A percentile compares a stretch with the other conserved stretches of the same genome.
These are phyloP conservation scores for Calephelis perditalis DNA, from an alignment of 2,888 invertebrate genomes.

Conservation along the genomic window DNA sequence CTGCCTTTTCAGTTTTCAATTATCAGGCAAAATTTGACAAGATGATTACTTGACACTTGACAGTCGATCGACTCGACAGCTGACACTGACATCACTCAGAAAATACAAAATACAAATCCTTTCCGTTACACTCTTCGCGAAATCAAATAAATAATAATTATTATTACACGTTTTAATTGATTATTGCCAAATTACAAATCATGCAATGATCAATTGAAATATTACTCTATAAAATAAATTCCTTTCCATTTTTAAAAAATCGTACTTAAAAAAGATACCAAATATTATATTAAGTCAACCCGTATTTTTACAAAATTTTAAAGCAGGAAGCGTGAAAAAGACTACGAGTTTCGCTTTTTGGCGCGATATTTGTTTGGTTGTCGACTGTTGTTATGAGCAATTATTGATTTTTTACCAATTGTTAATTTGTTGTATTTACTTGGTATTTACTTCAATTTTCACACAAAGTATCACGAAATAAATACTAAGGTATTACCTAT, in stretches of 20 bases:
- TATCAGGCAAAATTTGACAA: conserved; percentile 15
- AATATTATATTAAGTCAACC: background rate
- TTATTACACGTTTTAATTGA: too few relatives aligned
- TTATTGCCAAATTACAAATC: too few relatives aligned
- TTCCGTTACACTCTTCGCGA: too few relatives aligned
- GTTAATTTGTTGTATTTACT: background rate
- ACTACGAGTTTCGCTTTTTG: conserved; percentile 24
- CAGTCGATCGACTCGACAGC: background rate
- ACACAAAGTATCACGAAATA: background rate
- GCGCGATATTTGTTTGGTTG: conserved; percentile 58
- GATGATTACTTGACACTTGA: background rate
- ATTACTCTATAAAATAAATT: too few relatives aligned
- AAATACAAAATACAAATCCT: background rate
- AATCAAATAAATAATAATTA: too few relatives aligned
- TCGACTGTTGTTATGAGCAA: conserved; percentile 43
- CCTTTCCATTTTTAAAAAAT: too few relatives aligned
- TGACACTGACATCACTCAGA: background rate
- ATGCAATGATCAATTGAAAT: too few relatives aligned
- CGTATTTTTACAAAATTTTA: background rate
- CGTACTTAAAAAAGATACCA: too few relatives aligned
- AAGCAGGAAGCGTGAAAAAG: conserved; percentile 26
- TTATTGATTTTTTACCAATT: conserved; percentile 51
- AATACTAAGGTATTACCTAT: too few relatives aligned
- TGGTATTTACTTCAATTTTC: background rate
- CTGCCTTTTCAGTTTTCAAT: conserved; percentile 15